These are phyloP conservation scores for Rhyacophila brunnea DNA, from an alignment of 1,140 invertebrate species.

Conservation along the genomic window DNA sequence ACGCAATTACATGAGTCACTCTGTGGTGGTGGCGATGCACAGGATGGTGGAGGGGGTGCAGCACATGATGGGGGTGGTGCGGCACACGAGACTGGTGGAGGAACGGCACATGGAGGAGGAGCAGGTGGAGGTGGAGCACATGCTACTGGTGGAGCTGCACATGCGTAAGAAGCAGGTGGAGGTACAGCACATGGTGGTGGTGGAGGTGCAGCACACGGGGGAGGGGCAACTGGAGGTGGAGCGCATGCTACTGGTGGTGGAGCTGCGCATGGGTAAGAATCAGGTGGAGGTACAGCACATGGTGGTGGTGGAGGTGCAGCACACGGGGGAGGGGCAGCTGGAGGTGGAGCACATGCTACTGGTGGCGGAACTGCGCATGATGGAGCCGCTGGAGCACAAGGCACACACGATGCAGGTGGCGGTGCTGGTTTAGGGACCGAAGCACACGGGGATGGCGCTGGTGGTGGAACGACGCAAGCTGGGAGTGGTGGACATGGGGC, in stretches of 20 bases:
- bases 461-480: background rate
- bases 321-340: background rate
- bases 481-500: background rate
- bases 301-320: background rate
- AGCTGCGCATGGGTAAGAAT: background rate
- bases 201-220: background rate
- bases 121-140: background rate
- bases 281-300: background rate
- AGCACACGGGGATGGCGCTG: background rate
- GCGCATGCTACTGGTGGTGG: background rate
- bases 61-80: background rate
- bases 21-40: too few species aligned
- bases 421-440: background rate
- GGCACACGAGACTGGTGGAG: background rate
- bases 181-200: background rate
- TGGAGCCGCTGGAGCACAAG: background rate
- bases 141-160: background rate
- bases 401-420: background rate
- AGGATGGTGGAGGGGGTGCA: background rate
- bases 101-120: too few species aligned
- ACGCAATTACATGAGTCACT: too few species aligned
- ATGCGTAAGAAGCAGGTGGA: background rate
- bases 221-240: background rate
- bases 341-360: background rate
- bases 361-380: too few species aligned